phyloP scores from a whole-genome alignment of 2,888 invertebrate species.

The Machimus rusticus region DNA sequence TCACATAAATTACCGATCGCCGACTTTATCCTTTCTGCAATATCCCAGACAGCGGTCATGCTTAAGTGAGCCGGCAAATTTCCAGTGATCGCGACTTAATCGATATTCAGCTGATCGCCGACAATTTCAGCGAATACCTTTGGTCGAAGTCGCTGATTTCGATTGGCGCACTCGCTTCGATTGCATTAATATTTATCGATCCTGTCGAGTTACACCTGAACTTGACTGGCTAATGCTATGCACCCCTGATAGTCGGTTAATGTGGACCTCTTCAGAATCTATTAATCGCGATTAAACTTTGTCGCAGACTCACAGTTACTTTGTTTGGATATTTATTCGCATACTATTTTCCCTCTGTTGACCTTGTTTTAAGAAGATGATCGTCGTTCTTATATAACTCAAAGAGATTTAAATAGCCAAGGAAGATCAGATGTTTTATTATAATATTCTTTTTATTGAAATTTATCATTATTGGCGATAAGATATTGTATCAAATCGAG shows the following conservation, averaged over 20 bases:
- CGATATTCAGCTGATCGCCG: neutral
- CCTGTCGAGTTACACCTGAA: slow-evolving; percentile 4
- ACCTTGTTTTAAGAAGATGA: neutral
- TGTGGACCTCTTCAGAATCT: neutral
- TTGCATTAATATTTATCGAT: neutral
- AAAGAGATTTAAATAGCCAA: too few species aligned
- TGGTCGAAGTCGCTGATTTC: neutral
- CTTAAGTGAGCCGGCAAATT: neutral
- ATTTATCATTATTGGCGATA: too few species aligned
- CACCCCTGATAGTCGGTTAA: neutral
- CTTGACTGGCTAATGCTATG: slow-evolving; percentile 1
- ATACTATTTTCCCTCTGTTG: neutral
- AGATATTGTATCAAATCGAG: too few species aligned
- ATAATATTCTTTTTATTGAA: too few species aligned
- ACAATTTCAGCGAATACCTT: neutral
- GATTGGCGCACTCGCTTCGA: neutral
- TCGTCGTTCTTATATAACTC: neutral
- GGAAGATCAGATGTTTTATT: too few species aligned
- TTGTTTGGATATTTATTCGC: neutral
- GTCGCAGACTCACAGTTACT: neutral
- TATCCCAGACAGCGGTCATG: neutral
- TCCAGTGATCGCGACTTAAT: neutral
- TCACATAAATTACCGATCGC: neutral
- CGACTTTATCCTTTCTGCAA: neutral
- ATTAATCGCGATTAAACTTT: neutral